These are phyloP conservation scores for Ormia ochracea DNA, from an alignment of 2,888 invertebrate species.

Conservation along the genomic window DNA sequence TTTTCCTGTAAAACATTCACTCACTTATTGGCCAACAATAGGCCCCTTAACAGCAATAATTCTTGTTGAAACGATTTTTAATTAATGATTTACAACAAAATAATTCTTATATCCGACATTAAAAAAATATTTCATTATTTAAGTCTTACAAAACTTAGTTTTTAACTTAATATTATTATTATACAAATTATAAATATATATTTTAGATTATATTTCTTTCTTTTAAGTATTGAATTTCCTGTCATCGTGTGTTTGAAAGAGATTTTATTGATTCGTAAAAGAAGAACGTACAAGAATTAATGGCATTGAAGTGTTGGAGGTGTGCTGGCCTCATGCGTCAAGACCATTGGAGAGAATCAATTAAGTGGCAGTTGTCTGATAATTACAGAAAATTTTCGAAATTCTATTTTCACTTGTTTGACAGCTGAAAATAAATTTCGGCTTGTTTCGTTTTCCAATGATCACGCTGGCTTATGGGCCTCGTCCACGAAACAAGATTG, in stretches of 20 bases:
- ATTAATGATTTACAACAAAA: not conserved
- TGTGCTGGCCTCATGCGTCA: not conserved
- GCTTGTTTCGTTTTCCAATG: not conserved
- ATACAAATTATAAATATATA: conserved; percentile 45
- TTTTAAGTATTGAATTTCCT: conserved; percentile 36
- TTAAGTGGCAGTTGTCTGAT: not conserved
- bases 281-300: not conserved
- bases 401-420: not conserved
- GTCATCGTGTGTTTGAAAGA: conserved; percentile 28
- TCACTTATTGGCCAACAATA: not conserved
- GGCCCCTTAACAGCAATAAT: not conserved
- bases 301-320: not conserved
- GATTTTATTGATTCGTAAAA: not conserved
- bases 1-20: no score
- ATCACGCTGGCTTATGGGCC: not conserved
- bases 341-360: not conserved
- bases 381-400: not conserved
- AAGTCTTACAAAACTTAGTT: conserved; percentile 39
- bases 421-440: not conserved
- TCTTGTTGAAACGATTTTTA: not conserved
- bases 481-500: not conserved
- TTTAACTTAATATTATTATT: conserved; percentile 52
- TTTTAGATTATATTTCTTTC: not conserved
- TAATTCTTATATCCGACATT: not conserved
- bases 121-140: not conserved